These are phyloP conservation scores for Gila orcuttii DNA, from an alignment of 2,113 vertebrate species.

Conservation along the genomic window DNA sequence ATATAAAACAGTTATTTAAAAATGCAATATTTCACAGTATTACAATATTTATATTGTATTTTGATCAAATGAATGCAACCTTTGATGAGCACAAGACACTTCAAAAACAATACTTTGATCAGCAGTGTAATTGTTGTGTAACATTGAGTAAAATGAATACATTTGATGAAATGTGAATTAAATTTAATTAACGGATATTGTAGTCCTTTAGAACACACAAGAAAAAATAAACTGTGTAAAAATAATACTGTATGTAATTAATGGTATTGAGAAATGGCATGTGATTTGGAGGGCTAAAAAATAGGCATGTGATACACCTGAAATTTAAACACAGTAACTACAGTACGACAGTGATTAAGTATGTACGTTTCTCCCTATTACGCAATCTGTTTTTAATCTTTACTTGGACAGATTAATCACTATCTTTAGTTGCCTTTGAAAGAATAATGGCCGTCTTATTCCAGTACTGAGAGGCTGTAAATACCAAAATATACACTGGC, in stretches of 20 bases:
- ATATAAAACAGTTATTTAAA: too few relatives aligned
- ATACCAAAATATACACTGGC: slow-evolving; percentile 30
- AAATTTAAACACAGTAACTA: not conserved
- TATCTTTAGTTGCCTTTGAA: slow-evolving; percentile 10
- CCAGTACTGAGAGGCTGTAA: not conserved
- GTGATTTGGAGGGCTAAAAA: not conserved
- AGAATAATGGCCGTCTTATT: slow-evolving; percentile 25
- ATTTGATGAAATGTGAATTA: too few relatives aligned
- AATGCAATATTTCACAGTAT: too few relatives aligned
- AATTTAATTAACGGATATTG: too few relatives aligned
- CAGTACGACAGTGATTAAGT: not conserved
- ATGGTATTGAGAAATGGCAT: not conserved
- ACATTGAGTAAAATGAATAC: too few relatives aligned
- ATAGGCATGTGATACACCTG: not conserved
- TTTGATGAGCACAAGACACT: too few relatives aligned
- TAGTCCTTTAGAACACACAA: not conserved
- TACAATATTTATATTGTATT: too few relatives aligned
- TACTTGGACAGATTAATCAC: slow-evolving; percentile 34
- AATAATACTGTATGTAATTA: not conserved
- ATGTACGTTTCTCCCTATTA: not conserved
- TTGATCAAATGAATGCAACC: too few relatives aligned
- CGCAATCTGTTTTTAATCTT: not conserved
- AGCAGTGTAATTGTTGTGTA: too few relatives aligned
- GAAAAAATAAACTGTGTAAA: not conserved
- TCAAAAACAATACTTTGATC: too few relatives aligned